A percentile compares a stretch with the other conserved stretches of the same genome.
These are phyloP conservation scores for Scaptomyza caliginosa DNA, from an alignment of 2,888 invertebrate genomes.

Conservation along the genomic window DNA sequence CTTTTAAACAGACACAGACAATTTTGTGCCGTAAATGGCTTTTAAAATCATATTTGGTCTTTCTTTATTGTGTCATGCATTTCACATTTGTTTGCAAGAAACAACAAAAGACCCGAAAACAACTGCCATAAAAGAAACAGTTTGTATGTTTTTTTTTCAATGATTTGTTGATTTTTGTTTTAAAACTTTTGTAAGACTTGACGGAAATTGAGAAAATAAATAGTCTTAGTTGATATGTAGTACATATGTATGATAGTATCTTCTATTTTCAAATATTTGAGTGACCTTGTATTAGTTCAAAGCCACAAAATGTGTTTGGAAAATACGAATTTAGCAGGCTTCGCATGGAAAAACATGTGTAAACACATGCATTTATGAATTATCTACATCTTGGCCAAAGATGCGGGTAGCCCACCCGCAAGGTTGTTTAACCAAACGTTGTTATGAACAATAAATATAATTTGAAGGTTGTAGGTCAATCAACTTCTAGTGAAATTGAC, in stretches of 20 bases:
- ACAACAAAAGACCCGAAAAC: slow-evolving; percentile 15
- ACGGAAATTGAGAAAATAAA: slow-evolving; percentile 37
- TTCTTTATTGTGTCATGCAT: slow-evolving; percentile 50
- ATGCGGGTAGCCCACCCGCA: slow-evolving; percentile 39
- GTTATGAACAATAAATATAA: neutral
- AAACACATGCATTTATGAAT: neutral
- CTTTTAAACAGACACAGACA: slow-evolving; percentile 34
- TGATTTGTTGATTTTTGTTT: slow-evolving; percentile 49
- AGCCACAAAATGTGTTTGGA: slow-evolving; percentile 30
- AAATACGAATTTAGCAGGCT: slow-evolving; percentile 12
- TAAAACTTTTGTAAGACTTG: slow-evolving; percentile 33
- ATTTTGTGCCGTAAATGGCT: slow-evolving; percentile 47
- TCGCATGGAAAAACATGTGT: neutral
- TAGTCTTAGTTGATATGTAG: slow-evolving; percentile 3
- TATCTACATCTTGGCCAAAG: slow-evolving; percentile 1
- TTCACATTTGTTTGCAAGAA: slow-evolving; percentile 23
- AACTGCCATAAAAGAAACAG: slow-evolving; percentile 24
- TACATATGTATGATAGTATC: slow-evolving; percentile 1
- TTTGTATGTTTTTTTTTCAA: slow-evolving; percentile 32
- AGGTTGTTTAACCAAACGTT: neutral
- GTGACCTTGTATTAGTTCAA: slow-evolving; percentile 60
- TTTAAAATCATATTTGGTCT: slow-evolving; percentile 52
- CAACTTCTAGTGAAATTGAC: neutral
- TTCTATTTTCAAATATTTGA: slow-evolving; percentile 19
- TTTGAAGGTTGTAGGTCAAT: slow-evolving; percentile 25